phyloP scores from a whole-genome alignment of 37 sponge, comb jelly and placozoan genomes.

The Aplysina aerophoba region DNA sequence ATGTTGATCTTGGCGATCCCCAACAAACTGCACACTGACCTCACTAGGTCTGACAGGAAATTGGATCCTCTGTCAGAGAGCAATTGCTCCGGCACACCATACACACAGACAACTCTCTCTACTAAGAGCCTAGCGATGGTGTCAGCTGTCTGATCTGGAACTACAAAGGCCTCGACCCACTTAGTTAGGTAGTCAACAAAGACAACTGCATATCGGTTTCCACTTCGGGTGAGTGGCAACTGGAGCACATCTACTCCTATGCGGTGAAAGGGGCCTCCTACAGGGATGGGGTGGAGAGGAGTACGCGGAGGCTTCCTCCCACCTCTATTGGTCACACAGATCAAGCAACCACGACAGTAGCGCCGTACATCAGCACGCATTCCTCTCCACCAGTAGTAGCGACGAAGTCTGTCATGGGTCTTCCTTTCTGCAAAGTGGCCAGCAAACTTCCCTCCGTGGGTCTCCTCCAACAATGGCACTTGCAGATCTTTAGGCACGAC shows the following conservation, averaged over 20 bases:
- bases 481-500: background rate
- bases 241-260: conserved; percentile 56
- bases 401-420: conserved; percentile 14
- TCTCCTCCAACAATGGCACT: background rate
- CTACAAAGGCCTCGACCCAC: conserved; percentile 69
- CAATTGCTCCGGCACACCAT: conserved; percentile 45
- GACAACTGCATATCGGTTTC: conserved; percentile 51
- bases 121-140: conserved; percentile 55
- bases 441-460: background rate
- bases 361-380: conserved; percentile 32
- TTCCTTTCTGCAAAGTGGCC: conserved; percentile 41
- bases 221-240: conserved; percentile 38
- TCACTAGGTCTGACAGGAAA: conserved; percentile 45
- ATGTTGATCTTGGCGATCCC: conserved; percentile 56
- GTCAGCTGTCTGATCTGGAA: conserved; percentile 48
- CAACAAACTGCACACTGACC: conserved; percentile 35
- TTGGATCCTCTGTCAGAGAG: conserved; percentile 56
- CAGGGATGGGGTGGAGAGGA: conserved; percentile 34
- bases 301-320: conserved; percentile 18
- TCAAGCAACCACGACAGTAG: conserved; percentile 36
- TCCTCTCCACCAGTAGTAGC: conserved; percentile 48
- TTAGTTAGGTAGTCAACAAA: conserved; percentile 77
- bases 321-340: conserved; percentile 28
- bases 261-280: conserved; percentile 58
- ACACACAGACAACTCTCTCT: conserved; percentile 47